Evolutionary conservation across 2,113 vertebrate species (phyloP).

Genomic region (Arizona elegans): DNA sequence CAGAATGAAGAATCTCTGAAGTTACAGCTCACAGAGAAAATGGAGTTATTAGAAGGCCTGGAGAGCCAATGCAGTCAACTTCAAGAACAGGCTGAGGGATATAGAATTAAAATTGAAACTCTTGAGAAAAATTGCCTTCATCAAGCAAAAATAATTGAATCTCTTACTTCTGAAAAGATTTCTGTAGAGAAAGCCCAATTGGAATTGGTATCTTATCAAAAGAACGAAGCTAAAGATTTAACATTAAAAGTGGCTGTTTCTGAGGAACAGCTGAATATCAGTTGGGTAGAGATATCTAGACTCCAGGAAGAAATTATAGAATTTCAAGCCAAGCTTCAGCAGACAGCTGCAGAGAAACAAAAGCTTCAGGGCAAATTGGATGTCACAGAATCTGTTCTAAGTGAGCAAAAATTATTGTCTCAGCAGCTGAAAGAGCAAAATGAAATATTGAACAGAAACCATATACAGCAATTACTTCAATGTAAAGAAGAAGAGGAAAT

Average conservation of each 20-base stretch:
- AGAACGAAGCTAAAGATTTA: constrained; percentile 61
- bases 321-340: constrained; percentile 75
- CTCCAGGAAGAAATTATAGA: constrained; percentile 74
- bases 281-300: constrained; percentile 71
- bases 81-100: constrained; percentile 59
- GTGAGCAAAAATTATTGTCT: constrained; percentile 74
- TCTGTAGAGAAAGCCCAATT: constrained; percentile 64
- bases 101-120: constrained; percentile 58
- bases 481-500: constrained; percentile 75
- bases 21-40: constrained; percentile 71
- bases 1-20: constrained; percentile 70
- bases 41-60: constrained; percentile 63
- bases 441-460: constrained; percentile 80
- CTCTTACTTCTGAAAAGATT: constrained; percentile 64
- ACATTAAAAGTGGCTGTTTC: constrained; percentile 67
- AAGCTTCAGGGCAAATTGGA: constrained; percentile 76
- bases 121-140: constrained; percentile 65
- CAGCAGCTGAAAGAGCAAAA: constrained; percentile 84
- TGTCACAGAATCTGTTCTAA: constrained; percentile 66
- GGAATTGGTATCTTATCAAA: constrained; percentile 55
- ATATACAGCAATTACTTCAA: constrained; percentile 80
- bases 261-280: constrained; percentile 79
- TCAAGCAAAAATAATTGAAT: constrained; percentile 61
- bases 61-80: constrained; percentile 66
- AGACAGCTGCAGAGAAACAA: constrained; percentile 69